Evolutionary conservation across 2,888 invertebrate species (phyloP).

Genomic region (Phyto melanocephala): DNA sequence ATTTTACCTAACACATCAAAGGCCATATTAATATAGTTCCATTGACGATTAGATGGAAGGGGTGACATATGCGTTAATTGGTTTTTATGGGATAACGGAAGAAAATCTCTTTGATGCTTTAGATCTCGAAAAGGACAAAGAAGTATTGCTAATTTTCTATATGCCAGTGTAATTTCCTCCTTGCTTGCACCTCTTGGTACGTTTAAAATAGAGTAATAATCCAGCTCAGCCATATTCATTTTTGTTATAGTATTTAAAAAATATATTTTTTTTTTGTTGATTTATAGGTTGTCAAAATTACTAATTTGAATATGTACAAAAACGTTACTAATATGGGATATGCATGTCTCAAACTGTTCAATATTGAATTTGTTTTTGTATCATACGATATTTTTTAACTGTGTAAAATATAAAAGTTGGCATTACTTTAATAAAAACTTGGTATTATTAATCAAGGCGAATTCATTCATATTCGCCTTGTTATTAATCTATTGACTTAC

Average conservation of each 20-base stretch:
- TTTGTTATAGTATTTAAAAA: background rate
- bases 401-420: no score
- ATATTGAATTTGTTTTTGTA: no score
- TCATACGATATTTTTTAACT: no score
- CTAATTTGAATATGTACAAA: no score
- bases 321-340: no score
- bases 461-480: no score
- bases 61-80: slow-evolving; percentile 71
- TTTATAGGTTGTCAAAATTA: no score
- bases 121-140: slow-evolving; percentile 79
- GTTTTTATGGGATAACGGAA: slow-evolving; percentile 73
- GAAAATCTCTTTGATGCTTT: slow-evolving; percentile 81
- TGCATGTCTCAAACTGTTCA: no score
- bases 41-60: slow-evolving; percentile 70
- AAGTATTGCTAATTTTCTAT: slow-evolving; percentile 80
- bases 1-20: slow-evolving; percentile 84
- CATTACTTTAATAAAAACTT: no score
- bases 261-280: background rate
- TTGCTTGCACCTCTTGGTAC: slow-evolving; percentile 83
- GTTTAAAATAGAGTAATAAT: slow-evolving; percentile 88
- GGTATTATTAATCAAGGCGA: no score
- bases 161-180: slow-evolving; percentile 86
- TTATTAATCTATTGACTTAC: no score
- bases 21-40: slow-evolving; percentile 84
- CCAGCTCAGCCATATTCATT: slow-evolving; percentile 79